These are phyloP conservation scores for Arremon aurantiirostris DNA, from an alignment of 2,797 vertebrate genomes.

Conservation along the genomic window DNA sequence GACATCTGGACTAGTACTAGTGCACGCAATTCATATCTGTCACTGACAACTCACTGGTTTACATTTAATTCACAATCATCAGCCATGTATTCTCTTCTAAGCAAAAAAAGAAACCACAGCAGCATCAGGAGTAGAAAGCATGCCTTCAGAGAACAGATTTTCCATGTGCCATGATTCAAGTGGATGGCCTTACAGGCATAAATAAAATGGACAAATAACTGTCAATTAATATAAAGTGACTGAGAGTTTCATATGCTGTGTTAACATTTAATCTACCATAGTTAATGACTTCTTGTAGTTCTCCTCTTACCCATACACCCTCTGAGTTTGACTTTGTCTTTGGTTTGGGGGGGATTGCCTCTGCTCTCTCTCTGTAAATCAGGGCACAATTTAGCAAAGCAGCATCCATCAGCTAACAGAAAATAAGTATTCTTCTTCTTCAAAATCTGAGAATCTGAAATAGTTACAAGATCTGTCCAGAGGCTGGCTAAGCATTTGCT, in stretches of 20 bases:
- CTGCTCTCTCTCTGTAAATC: not conserved
- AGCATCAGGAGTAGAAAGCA: not conserved
- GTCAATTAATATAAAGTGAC: conserved; percentile 7
- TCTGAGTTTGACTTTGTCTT: not conserved
- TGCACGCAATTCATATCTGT: conserved; percentile 59
- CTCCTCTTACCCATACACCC: not conserved
- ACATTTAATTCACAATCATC: conserved; percentile 69
- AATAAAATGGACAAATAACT: conserved; percentile 6
- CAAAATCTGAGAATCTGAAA: not conserved
- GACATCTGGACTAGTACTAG: conserved; percentile 44
- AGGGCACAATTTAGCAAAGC: not conserved
- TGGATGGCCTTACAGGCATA: not conserved
- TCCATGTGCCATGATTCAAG: not conserved
- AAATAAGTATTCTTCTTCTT: not conserved
- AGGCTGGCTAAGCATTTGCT: not conserved
- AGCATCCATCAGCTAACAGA: not conserved
- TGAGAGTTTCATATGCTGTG: not conserved
- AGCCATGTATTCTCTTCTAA: conserved; percentile 61
- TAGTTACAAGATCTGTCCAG: not conserved
- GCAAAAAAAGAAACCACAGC: conserved; percentile 3
- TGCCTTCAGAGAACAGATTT: conserved; percentile 33
- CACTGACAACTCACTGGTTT: conserved; percentile 69
- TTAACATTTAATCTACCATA: conserved; percentile 15
- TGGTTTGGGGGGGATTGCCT: not conserved
- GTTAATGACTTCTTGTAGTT: conserved; percentile 35